A percentile compares a stretch with the other conserved stretches of the same genome.
Evolutionary conservation across 2,113 vertebrate genomes (phyloP).

Genomic region (Macrotus californicus): DNA sequence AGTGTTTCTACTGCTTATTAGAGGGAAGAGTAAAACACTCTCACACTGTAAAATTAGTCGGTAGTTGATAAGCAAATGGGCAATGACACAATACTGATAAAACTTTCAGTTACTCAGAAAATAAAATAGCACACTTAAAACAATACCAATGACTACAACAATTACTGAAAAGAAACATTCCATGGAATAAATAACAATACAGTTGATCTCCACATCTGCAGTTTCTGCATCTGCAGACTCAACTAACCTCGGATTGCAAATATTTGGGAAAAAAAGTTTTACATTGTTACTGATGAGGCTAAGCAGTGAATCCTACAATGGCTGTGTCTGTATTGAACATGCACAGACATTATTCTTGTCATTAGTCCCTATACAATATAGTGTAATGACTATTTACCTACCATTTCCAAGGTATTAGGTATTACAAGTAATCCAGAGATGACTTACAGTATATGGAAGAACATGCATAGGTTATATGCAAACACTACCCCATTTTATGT

Average conservation of each 20-base stretch:
- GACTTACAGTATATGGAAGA: neutral
- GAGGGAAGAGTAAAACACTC: neutral
- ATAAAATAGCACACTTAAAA: neutral
- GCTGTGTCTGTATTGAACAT: neutral
- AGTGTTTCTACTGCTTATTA: neutral
- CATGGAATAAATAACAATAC: neutral
- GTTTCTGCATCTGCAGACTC: neutral
- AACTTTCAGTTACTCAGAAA: neutral
- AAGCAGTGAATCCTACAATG: neutral
- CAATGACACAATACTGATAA: neutral
- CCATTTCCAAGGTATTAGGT: neutral
- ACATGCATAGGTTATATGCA: neutral
- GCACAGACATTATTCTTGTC: neutral
- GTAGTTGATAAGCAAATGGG: neutral
- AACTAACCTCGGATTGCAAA: neutral
- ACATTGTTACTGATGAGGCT: neutral
- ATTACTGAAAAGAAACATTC: neutral
- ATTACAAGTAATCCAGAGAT: neutral
- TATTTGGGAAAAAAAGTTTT: neutral
- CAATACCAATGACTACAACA: neutral
- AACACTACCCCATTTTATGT: neutral
- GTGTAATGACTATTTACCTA: neutral
- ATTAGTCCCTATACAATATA: neutral
- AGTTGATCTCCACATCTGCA: too few species aligned
- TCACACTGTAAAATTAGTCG: neutral